These are phyloP conservation scores for Ibidorhyncha struthersii DNA, from an alignment of 2,113 vertebrate species.

Conservation along the genomic window DNA sequence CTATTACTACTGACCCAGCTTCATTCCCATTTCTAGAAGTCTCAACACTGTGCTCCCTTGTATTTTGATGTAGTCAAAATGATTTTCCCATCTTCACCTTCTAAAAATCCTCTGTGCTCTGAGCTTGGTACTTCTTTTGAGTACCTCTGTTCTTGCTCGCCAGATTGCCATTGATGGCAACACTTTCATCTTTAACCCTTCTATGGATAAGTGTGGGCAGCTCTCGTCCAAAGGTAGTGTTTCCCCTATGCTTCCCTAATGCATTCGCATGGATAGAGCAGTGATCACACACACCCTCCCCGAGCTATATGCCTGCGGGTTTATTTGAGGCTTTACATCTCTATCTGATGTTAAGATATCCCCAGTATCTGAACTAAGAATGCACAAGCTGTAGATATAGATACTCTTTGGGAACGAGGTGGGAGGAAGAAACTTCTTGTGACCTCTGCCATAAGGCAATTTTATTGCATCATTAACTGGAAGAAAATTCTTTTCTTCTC, in stretches of 20 bases:
- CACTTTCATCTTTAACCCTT: not conserved
- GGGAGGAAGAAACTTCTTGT: not conserved
- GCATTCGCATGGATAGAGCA: not conserved
- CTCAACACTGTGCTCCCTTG: not conserved
- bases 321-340: not conserved
- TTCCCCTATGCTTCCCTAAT: not conserved
- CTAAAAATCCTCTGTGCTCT: not conserved
- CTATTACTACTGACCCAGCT: not conserved
- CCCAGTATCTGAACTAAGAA: not conserved
- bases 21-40: not conserved
- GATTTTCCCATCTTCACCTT: not conserved
- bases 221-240: not conserved
- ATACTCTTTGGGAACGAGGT: not conserved
- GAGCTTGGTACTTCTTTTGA: not conserved
- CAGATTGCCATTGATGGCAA: not conserved
- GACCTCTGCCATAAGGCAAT: not conserved
- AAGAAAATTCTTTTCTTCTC: not conserved
- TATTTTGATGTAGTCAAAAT: not conserved
- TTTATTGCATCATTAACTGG: not conserved
- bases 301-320: fast-evolving
- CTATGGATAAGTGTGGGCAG: no score
- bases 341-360: no score
- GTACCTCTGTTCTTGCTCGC: not conserved
- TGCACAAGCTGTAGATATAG: not conserved
- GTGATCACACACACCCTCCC: no score